Evolutionary conservation across 2,113 vertebrate genomes (phyloP).

Genomic region (Diadophis punctatus): DNA sequence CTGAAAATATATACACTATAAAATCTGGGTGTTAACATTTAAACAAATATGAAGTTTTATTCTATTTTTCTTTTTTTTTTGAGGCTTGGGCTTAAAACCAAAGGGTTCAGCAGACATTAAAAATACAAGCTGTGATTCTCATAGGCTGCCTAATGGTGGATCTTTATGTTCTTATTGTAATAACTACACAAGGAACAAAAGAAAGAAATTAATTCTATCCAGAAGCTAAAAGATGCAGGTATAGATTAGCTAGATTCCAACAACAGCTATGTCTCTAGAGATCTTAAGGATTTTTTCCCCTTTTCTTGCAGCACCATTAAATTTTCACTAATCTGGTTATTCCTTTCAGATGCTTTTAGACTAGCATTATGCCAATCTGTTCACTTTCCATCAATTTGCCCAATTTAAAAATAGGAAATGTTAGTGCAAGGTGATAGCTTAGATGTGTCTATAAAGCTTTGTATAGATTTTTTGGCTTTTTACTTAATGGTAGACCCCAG

Average conservation of each 20-base stretch:
- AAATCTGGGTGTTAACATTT: neutral
- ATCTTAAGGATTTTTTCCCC: neutral
- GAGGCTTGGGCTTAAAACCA: neutral
- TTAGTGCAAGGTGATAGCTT: neutral
- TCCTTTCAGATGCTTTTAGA: neutral
- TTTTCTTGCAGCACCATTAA: neutral
- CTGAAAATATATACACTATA: neutral
- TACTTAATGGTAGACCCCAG: neutral
- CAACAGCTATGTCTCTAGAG: neutral
- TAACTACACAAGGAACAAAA: neutral
- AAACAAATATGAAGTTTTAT: neutral
- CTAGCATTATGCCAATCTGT: neutral
- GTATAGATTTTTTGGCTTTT: neutral
- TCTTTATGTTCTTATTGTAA: neutral
- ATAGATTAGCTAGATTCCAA: neutral
- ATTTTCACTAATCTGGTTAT: neutral
- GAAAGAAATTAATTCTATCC: constrained; percentile 6
- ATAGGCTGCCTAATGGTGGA: neutral
- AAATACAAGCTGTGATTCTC: neutral
- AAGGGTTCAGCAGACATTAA: neutral
- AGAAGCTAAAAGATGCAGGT: neutral
- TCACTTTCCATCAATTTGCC: neutral
- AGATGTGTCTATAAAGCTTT: neutral
- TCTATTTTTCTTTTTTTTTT: neutral
- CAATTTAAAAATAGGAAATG: neutral